Evolutionary conservation across 92 coral and sea anemone genomes (phyloP).

Genomic region (Zoanthus sansibaricus): DNA sequence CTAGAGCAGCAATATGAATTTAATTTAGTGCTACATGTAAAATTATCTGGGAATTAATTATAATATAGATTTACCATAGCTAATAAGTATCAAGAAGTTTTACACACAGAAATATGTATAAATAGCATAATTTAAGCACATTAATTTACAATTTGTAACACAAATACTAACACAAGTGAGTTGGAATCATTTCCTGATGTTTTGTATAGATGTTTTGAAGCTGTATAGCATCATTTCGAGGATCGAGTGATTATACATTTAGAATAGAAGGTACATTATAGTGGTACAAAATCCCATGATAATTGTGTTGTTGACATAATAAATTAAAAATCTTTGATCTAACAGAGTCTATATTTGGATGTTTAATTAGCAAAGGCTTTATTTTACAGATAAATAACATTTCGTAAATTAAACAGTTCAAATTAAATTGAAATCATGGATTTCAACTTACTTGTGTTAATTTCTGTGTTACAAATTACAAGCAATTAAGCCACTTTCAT

Average conservation of each 20-base stretch:
- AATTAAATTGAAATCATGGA: conserved; percentile 1
- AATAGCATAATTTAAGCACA: neutral
- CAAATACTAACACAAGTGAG: neutral
- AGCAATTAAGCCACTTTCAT: conserved; percentile 1
- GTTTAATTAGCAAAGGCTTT: neutral
- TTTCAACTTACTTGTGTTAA: neutral
- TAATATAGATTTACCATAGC: neutral
- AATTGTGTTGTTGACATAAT: neutral
- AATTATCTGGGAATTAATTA: neutral
- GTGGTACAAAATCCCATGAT: too few relatives aligned
- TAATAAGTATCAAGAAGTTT: neutral
- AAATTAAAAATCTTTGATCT: neutral
- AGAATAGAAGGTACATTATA: conserved; percentile 2
- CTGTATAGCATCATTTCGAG: neutral
- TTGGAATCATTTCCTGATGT: conserved; percentile 1
- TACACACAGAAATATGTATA: neutral
- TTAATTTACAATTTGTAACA: neutral
- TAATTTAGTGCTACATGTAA: neutral
- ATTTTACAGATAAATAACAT: too few relatives aligned
- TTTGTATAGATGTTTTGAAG: neutral
- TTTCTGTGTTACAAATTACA: neutral
- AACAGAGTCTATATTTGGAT: neutral
- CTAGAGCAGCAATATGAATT: neutral
- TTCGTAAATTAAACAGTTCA: neutral
- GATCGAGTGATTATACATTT: neutral